phyloP scores from a whole-genome alignment of 2,888 invertebrate species.

The Mesorhabditis sp. region DNA sequence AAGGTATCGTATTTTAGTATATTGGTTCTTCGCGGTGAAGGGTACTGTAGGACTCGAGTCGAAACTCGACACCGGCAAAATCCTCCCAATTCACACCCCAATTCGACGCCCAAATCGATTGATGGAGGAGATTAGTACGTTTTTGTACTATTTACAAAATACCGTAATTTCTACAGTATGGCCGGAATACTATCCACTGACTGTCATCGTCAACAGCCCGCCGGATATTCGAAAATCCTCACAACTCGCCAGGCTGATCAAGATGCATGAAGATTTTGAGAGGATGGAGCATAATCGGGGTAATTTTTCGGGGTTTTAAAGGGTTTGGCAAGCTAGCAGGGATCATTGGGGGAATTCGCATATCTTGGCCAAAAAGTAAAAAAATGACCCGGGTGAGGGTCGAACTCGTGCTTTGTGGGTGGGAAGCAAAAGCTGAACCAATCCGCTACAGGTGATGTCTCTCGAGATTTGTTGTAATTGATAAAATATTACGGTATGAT shows the following conservation, averaged over 20 bases:
- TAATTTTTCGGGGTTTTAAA: background rate
- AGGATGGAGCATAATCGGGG: constrained; percentile 40
- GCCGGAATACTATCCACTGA: constrained; percentile 56
- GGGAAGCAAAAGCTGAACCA: too few species aligned
- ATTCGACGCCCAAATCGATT: constrained; percentile 48
- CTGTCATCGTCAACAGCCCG: constrained; percentile 49
- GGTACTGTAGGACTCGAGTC: constrained; percentile 44
- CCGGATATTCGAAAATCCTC: constrained; percentile 34
- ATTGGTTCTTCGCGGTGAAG: constrained; percentile 35
- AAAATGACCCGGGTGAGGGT: too few species aligned
- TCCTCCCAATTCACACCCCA: constrained; percentile 47
- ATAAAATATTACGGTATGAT: too few species aligned
- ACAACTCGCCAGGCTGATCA: constrained; percentile 26
- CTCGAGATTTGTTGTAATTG: too few species aligned
- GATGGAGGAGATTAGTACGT: constrained; percentile 38
- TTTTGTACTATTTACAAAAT: background rate
- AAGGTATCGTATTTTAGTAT: constrained; percentile 9
- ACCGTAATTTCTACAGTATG: constrained; percentile 28
- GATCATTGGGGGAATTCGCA: background rate
- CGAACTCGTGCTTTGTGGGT: too few species aligned
- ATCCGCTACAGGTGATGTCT: too few species aligned
- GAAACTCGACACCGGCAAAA: constrained; percentile 51
- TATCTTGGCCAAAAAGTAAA: too few species aligned
- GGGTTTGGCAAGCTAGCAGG: background rate
- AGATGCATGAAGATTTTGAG: constrained; percentile 49